Evolutionary conservation across 2,797 vertebrate genomes (phyloP), one percentile per base, ranked within the genome.

Genomic region (Scolopax rusticola): DNA sequence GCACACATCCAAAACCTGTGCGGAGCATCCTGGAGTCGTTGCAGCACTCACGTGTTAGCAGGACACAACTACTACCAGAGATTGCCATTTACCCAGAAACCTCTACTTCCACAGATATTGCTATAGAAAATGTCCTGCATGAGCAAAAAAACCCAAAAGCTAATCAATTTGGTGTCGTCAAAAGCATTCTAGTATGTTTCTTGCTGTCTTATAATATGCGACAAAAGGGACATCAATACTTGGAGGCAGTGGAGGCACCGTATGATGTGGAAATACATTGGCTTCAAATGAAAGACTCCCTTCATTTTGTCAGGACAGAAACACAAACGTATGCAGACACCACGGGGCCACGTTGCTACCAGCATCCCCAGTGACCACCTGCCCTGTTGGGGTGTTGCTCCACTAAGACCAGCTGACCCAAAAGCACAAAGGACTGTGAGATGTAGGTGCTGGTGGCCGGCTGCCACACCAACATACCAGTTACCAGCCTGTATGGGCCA

Each of bases 391-490:
- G 67, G 21, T 45, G 25, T 25, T 67, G 76, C 28, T 23, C 40
- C 81, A 11, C 20, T 1, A 6, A 40, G 47, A 76, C 33, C 81
- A 73, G 70, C 67, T 59, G 63, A 59, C 20, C 20, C 41, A 54
- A 82, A 90, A 73, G 17, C 18, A 17, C 9, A 0, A 67, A 92
- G 81, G 57, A 17, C 24, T 0, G 0, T 2, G 61, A 0, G 0
- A 8, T 11, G 57, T 6, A 11, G 16, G 27, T 5, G 17, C 32
- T 65, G 59, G 36, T 65, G 59, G 36, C 30, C 78, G 57, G 74
- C 43, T 63, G 74, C 78, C 54, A 8, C 25, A 0, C 38, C 5
- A 28, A 15, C 30, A 8, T 15, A 23, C 30, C 74, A 50, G 57
- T 45, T 78, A 47, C 11, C 30, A 9, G 33, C 1, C 0, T 8